Conservation (phyloP, 2,797 vertebrate species). For the Scolopax bukidnonensis region DNA sequence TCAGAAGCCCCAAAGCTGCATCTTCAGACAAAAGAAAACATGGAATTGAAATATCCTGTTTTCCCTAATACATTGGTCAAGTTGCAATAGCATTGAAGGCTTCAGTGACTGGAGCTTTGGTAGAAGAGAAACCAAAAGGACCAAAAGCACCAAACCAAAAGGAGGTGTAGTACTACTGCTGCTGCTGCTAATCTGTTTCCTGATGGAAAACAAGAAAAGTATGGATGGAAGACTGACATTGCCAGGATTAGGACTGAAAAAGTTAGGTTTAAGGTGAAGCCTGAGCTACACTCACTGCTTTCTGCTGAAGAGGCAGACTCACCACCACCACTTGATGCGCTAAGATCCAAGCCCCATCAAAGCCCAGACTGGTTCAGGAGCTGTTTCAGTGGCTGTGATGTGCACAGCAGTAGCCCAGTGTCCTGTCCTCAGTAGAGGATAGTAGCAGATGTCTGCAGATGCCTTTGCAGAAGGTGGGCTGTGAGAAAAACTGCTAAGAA, state of each 20-base stretch:
- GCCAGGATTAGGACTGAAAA: not conserved
- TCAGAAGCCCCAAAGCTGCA: not conserved
- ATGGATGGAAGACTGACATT: not conserved
- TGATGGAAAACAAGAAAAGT: not conserved
- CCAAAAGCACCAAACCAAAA: not conserved
- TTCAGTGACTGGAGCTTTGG: not conserved
- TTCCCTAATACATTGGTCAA: accelerated
- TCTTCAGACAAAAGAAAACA: not conserved
- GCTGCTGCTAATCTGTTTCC: not conserved
- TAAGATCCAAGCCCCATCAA: not conserved
- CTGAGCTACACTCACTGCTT: not conserved
- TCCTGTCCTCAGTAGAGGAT: not conserved
- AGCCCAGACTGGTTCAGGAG: not conserved
- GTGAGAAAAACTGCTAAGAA: not conserved
- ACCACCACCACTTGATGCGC: not conserved
- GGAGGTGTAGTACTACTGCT: not conserved
- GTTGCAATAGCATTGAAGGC: not conserved
- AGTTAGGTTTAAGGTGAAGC: not conserved
- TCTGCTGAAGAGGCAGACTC: not conserved
- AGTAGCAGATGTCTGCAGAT: not conserved
- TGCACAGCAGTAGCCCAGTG: not conserved
- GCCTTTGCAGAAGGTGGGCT: not conserved
- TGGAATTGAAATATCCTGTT: not conserved
- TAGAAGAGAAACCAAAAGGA: not conserved
- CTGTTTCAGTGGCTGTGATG: not conserved